phyloP scores from a whole-genome alignment of 2,888 invertebrate species.

The Pimpla rufipes region DNA sequence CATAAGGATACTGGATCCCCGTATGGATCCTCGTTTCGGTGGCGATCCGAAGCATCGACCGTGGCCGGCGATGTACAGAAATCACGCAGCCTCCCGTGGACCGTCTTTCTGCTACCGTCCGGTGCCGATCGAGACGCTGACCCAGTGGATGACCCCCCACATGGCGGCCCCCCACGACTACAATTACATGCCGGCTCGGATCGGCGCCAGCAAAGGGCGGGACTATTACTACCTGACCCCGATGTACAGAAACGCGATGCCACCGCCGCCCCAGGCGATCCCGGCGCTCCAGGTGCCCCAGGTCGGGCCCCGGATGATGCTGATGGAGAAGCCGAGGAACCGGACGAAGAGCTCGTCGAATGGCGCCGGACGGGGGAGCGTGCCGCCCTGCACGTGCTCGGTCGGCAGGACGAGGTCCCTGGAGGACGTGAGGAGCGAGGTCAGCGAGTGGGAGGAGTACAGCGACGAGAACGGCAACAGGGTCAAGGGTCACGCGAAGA shows the following conservation, averaged over 20 bases:
- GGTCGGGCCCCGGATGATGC: slow-evolving; percentile 81
- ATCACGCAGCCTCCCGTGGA: slow-evolving; percentile 78
- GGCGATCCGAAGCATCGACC: slow-evolving; percentile 87
- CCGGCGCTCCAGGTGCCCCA: slow-evolving; percentile 71
- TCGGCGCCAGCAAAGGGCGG: slow-evolving; percentile 83
- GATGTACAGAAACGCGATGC: slow-evolving; percentile 89
- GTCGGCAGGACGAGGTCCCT: slow-evolving; percentile 89
- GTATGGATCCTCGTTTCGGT: slow-evolving; percentile 88
- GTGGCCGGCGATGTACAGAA: slow-evolving; percentile 89
- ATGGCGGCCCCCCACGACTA: slow-evolving; percentile 86
- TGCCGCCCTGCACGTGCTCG: slow-evolving; percentile 88
- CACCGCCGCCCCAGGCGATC: slow-evolving; percentile 85
- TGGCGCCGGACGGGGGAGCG: slow-evolving; percentile 75
- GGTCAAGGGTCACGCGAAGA: slow-evolving; percentile 86
- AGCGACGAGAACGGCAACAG: slow-evolving; percentile 89
- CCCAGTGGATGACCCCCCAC: slow-evolving; percentile 86
- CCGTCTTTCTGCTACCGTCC: slow-evolving; percentile 85
- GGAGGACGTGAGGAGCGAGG: slow-evolving; percentile 90
- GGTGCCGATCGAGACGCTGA: slow-evolving; percentile 86
- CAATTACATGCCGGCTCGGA: slow-evolving; percentile 87
- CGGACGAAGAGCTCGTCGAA: slow-evolving; percentile 79
- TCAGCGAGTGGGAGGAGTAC: slow-evolving; percentile 88
- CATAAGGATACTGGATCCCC: slow-evolving; percentile 86
- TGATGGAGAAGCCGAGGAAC: slow-evolving; percentile 79
- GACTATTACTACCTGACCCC: slow-evolving; percentile 90